phyloP scores from a whole-genome alignment of 1,140 invertebrate genomes.

The Trypoxylus dichotomus region DNA sequence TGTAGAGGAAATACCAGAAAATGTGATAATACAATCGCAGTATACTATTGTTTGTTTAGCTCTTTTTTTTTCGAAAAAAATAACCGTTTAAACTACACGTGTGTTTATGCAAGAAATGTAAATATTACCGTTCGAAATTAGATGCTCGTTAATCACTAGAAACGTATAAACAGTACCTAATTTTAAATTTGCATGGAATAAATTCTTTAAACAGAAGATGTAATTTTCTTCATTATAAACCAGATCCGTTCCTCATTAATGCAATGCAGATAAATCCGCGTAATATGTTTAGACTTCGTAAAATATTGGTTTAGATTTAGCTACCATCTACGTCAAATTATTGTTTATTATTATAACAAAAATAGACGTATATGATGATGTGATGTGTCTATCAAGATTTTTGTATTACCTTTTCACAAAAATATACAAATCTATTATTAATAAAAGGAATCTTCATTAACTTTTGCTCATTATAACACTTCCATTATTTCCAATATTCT shows the following conservation, averaged over 20 bases:
- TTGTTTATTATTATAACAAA: not conserved
- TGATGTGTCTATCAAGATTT: not conserved
- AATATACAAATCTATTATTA: not conserved
- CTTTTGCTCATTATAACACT: not conserved
- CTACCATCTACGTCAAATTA: not conserved
- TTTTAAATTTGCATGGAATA: constrained; percentile 14
- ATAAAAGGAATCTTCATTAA: not conserved
- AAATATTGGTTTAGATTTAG: constrained; percentile 12
- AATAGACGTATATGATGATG: not conserved
- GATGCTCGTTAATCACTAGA: not conserved
- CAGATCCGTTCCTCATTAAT: not conserved
- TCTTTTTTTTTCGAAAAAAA: not conserved
- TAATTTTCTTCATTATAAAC: constrained; percentile 16
- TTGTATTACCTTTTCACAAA: no score
- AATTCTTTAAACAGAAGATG: not conserved
- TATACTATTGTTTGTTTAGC: not conserved
- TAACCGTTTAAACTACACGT: not conserved
- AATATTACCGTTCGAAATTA: not conserved
- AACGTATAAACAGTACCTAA: constrained; percentile 15
- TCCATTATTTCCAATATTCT: not conserved
- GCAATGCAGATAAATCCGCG: not conserved
- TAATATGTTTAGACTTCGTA: not conserved
- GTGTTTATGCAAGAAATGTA: not conserved
- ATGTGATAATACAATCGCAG: not conserved
- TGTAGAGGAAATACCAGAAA: not conserved